Conservation (phyloP, 2,888 invertebrate genomes). For the Apantesis nais region DNA sequence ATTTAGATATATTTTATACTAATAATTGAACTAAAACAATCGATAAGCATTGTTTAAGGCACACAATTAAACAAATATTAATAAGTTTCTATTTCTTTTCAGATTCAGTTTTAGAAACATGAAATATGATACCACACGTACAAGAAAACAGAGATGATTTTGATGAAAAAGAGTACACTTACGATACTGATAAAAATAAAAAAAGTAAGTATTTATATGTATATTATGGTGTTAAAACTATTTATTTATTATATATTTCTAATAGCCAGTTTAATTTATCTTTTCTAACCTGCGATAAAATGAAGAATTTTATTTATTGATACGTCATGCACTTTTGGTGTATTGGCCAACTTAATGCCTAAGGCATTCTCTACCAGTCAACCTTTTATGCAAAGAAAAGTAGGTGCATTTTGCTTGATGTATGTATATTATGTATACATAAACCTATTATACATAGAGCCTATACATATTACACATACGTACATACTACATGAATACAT, state of each 20-base stretch:
- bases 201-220: conserved; percentile 12
- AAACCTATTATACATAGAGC: too few species aligned
- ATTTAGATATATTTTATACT: background rate
- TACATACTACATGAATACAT: too few species aligned
- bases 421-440: too few species aligned
- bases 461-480: too few species aligned
- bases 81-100: conserved; percentile 20
- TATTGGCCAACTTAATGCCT: too few species aligned
- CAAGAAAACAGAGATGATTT: conserved; percentile 54
- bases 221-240: too few species aligned
- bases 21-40: background rate
- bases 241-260: background rate
- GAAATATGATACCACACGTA: conserved; percentile 68
- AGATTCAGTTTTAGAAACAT: conserved; percentile 31
- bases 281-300: background rate
- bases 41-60: background rate
- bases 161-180: conserved; percentile 54
- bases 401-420: too few species aligned
- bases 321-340: too few species aligned
- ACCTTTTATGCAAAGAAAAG: too few species aligned
- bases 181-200: conserved; percentile 24
- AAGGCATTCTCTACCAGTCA: too few species aligned
- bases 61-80: background rate
- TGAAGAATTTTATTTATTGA: too few species aligned
- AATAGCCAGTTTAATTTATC: background rate